Conservation (phyloP, 1,140 invertebrate species). For the Holotrichia oblita region DNA sequence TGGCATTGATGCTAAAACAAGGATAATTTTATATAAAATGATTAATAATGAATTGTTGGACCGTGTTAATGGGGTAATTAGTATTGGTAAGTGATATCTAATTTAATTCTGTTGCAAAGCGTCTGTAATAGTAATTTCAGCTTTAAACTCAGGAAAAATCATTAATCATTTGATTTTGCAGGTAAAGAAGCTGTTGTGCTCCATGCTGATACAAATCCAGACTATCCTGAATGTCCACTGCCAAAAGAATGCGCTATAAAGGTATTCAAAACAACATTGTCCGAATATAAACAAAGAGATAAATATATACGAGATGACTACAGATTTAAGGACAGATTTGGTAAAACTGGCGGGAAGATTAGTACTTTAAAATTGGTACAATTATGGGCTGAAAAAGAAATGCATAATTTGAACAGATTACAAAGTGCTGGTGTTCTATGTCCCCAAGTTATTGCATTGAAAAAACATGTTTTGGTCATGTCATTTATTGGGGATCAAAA, state of each 20-base stretch:
- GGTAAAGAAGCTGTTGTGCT: constrained; percentile 90
- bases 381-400: constrained; percentile 94
- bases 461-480: constrained; percentile 90
- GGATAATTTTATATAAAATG: constrained; percentile 84
- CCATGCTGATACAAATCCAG: constrained; percentile 71
- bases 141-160: too few species aligned
- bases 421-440: constrained; percentile 77
- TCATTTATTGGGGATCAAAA: constrained; percentile 84
- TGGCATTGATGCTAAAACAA: constrained; percentile 83
- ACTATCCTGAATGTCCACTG: neutral
- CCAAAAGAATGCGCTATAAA: constrained; percentile 81
- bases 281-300: constrained; percentile 89
- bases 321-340: constrained; percentile 73
- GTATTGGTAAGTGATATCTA: constrained; percentile 77
- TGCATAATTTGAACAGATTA: constrained; percentile 83
- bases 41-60: constrained; percentile 82
- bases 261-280: constrained; percentile 91
- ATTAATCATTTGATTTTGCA: neutral
- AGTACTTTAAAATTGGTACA: constrained; percentile 85
- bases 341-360: constrained; percentile 79
- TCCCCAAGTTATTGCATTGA: constrained; percentile 80
- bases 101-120: too few species aligned
- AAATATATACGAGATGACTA: constrained; percentile 92
- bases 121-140: too few species aligned
- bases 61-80: constrained; percentile 81